Evolutionary conservation across 2,888 invertebrate species (phyloP).

Genomic region (Agrochola lota): DNA sequence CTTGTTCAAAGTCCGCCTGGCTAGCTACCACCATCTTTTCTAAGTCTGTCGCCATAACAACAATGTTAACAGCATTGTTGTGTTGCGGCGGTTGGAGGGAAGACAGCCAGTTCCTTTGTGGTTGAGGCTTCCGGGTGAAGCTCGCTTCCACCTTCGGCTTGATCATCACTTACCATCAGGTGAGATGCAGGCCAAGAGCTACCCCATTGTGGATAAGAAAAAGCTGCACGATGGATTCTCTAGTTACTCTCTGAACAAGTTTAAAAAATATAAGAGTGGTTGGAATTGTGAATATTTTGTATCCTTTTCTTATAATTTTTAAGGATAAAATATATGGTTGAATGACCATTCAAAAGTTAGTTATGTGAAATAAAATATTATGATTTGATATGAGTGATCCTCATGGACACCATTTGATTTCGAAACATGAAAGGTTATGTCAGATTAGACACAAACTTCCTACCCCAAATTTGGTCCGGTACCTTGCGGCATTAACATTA

Average conservation of each 20-base stretch:
- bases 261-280: slow-evolving; percentile 69
- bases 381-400: not conserved
- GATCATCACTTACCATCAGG: no score
- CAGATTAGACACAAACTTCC: not conserved
- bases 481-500: not conserved
- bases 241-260: slow-evolving; percentile 61
- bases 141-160: no score
- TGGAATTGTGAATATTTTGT: slow-evolving; percentile 69
- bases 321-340: not conserved
- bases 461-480: not conserved
- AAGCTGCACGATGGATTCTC: slow-evolving; percentile 55
- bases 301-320: not conserved
- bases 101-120: no score
- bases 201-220: no score
- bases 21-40: no score
- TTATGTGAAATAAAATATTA: no score
- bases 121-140: no score
- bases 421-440: not conserved
- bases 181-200: no score
- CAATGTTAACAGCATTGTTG: no score
- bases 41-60: no score
- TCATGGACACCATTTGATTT: not conserved
- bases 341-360: not conserved
- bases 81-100: no score
- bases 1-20: no score